phyloP scores from a whole-genome alignment of 2,888 invertebrate genomes.

The Panzeria rudis region DNA sequence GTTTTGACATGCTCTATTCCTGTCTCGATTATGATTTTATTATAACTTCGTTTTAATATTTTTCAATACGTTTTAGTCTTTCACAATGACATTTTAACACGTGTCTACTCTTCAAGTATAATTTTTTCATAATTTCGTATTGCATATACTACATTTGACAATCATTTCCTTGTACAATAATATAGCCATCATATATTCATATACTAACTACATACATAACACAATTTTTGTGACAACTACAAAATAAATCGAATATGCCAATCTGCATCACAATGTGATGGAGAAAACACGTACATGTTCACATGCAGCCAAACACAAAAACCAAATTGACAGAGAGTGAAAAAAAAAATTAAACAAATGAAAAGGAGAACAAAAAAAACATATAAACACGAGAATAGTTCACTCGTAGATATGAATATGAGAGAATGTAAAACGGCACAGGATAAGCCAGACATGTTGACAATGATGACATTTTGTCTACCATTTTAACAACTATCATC shows the following conservation, averaged over 20 bases:
- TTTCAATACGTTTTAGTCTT: conserved; percentile 25
- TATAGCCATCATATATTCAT: conserved; percentile 67
- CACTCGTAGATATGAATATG: conserved; percentile 55
- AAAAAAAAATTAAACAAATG: conserved; percentile 27
- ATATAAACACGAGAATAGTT: conserved; percentile 46
- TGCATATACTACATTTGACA: conserved; percentile 52
- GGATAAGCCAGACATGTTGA: conserved; percentile 71
- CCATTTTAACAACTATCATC: conserved; percentile 63
- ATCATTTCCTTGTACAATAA: conserved; percentile 63
- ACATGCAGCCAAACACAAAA: conserved; percentile 23
- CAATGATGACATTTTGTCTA: conserved; percentile 73
- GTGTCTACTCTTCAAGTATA: conserved; percentile 35
- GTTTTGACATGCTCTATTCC: conserved; percentile 21
- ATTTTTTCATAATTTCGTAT: conserved; percentile 9
- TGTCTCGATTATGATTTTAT: conserved; percentile 54
- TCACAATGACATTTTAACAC: conserved; percentile 47
- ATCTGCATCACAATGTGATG: conserved; percentile 68
- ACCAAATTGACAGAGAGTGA: conserved; percentile 27
- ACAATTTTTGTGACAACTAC: conserved; percentile 64
- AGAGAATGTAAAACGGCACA: conserved; percentile 60
- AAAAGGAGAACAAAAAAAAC: conserved; percentile 8
- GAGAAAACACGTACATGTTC: conserved; percentile 30
- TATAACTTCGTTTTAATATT: conserved; percentile 38
- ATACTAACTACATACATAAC: conserved; percentile 46
- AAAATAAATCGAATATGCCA: conserved; percentile 75